These are phyloP conservation scores for Psophia crepitans DNA, from an alignment of 2,113 vertebrate species.

Conservation along the genomic window DNA sequence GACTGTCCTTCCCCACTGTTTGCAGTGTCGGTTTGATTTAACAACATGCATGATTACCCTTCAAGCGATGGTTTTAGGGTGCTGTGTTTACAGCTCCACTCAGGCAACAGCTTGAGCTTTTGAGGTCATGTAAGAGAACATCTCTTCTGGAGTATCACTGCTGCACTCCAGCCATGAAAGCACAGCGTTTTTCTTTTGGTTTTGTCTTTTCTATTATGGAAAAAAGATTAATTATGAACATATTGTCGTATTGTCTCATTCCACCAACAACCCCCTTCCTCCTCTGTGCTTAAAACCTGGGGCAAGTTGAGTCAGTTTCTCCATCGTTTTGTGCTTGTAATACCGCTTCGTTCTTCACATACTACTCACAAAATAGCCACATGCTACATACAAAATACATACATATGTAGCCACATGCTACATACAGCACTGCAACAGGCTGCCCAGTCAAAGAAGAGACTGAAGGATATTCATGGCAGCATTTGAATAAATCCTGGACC, in stretches of 20 bases:
- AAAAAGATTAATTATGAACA: background rate
- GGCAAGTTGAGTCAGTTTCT: background rate
- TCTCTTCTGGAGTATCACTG: background rate
- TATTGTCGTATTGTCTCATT: background rate
- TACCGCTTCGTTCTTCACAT: background rate
- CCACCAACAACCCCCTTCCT: background rate
- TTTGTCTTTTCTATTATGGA: background rate
- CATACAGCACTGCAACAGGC: no score
- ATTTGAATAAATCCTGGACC: background rate
- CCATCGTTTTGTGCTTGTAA: background rate
- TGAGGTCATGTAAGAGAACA: background rate
- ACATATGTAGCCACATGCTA: no score
- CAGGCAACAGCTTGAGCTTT: background rate
- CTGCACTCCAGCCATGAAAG: background rate
- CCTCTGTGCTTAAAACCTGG: background rate
- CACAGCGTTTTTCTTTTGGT: rapidly evolving
- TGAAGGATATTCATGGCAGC: background rate
- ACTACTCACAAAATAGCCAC: background rate
- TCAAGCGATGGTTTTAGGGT: background rate
- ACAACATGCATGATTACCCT: rapidly evolving
- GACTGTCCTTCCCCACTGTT: background rate
- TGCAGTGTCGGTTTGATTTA: background rate
- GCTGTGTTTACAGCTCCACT: background rate
- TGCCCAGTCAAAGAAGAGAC: background rate
- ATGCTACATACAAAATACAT: background rate